phyloP scores from a whole-genome alignment of 2,113 vertebrate species.

The Prunella himalayana region DNA sequence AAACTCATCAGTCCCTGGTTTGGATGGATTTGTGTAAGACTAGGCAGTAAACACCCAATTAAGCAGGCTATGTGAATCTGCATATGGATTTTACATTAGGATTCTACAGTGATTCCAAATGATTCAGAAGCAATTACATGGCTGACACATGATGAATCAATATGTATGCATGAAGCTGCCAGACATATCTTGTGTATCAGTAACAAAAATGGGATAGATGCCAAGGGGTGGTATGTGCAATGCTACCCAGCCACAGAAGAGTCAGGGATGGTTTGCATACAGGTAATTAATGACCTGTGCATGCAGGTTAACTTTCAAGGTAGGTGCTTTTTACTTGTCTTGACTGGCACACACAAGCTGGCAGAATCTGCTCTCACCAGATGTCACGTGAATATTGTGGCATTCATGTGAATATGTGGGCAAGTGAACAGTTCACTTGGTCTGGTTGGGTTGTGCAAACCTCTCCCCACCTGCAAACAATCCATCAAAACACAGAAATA shows the following conservation, averaged over 20 bases:
- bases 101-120: neutral
- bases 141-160: slow-evolving; percentile 1
- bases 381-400: neutral
- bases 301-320: neutral
- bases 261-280: neutral
- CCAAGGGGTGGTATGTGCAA: neutral
- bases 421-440: neutral
- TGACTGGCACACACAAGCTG: neutral
- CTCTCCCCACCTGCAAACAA: neutral
- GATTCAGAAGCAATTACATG: slow-evolving; percentile 16
- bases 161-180: neutral
- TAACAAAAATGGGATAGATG: neutral
- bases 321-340: neutral
- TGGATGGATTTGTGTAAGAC: neutral
- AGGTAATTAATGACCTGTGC: neutral
- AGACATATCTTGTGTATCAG: neutral
- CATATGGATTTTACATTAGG: neutral
- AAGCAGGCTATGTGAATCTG: neutral
- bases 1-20: neutral
- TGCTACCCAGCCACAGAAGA: neutral
- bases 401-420: neutral
- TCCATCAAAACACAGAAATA: neutral
- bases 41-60: neutral
- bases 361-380: neutral
- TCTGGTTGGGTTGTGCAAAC: neutral